A percentile compares a stretch with the other conserved stretches of the same genome.
Evolutionary conservation across 2,113 vertebrate genomes (phyloP).

Genomic region (Ageneiosus marmoratus): DNA sequence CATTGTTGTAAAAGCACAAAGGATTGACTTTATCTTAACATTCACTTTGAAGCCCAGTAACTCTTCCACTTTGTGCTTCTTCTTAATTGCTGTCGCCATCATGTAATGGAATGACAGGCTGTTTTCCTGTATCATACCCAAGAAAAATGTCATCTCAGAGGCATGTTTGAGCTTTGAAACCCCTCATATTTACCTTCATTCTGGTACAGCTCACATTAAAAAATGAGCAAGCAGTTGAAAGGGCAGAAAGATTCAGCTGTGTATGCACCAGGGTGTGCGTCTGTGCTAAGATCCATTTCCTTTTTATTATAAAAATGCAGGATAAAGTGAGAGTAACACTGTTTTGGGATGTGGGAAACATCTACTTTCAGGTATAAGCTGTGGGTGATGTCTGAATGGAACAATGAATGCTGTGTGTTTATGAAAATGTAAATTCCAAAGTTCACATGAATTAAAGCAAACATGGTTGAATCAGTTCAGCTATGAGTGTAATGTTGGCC

Average conservation of each 20-base stretch:
- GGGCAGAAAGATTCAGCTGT: slow-evolving; percentile 37
- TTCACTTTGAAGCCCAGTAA: background rate
- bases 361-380: background rate
- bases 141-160: background rate
- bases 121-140: background rate
- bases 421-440: background rate
- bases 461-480: background rate
- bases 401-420: slow-evolving; percentile 3
- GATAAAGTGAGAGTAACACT: background rate
- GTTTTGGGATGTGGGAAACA: background rate
- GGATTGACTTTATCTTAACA: background rate
- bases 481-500: background rate
- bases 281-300: background rate
- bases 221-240: slow-evolving; percentile 23
- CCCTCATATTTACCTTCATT: slow-evolving; percentile 4
- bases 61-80: background rate
- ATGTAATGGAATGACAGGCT: background rate
- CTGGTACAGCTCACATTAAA: slow-evolving; percentile 17
- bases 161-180: background rate
- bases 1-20: background rate
- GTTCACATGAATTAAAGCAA: background rate
- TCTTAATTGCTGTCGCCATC: slow-evolving; percentile 5
- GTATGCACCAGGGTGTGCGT: background rate
- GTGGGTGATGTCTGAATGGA: background rate
- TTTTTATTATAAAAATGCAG: background rate